These are phyloP conservation scores for Aleiodes sp. DNA, from an alignment of 1,140 invertebrate genomes.

Conservation along the genomic window DNA sequence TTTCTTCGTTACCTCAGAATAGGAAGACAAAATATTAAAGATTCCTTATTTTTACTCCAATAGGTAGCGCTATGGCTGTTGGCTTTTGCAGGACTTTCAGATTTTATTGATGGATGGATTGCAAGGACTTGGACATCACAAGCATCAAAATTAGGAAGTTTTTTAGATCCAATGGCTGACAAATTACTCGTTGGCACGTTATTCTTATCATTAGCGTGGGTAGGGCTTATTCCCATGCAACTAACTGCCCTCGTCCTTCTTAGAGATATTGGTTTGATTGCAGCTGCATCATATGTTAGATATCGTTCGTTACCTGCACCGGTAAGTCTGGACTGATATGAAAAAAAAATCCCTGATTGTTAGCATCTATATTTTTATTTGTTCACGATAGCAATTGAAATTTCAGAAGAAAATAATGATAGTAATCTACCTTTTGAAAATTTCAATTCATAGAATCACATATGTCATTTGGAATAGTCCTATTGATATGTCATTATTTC, in stretches of 20 bases:
- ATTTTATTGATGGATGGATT: slow-evolving; percentile 88
- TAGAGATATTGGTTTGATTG: slow-evolving; percentile 85
- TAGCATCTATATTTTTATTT: no score
- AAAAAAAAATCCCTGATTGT: neutral
- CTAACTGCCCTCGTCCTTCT: slow-evolving; percentile 86
- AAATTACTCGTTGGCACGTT: slow-evolving; percentile 92
- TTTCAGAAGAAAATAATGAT: no score
- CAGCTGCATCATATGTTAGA: slow-evolving; percentile 86
- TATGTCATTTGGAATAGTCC: no score
- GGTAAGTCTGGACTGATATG: slow-evolving; percentile 67
- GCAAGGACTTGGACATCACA: slow-evolving; percentile 91
- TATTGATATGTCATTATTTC: no score
- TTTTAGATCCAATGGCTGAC: slow-evolving; percentile 97
- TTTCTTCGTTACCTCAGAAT: no score
- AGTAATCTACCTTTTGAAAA: no score
- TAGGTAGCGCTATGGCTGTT: slow-evolving; percentile 58
- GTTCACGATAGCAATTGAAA: no score
- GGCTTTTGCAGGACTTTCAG: slow-evolving; percentile 58
- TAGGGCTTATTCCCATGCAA: slow-evolving; percentile 84
- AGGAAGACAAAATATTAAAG: slow-evolving; percentile 5
- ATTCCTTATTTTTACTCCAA: slow-evolving; percentile 14
- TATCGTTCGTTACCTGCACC: slow-evolving; percentile 90
- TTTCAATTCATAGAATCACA: no score
- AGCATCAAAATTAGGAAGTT: slow-evolving; percentile 90
- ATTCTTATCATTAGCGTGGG: slow-evolving; percentile 86